These are phyloP conservation scores for Tuta absoluta DNA, from an alignment of 2,888 invertebrate species.

Conservation along the genomic window DNA sequence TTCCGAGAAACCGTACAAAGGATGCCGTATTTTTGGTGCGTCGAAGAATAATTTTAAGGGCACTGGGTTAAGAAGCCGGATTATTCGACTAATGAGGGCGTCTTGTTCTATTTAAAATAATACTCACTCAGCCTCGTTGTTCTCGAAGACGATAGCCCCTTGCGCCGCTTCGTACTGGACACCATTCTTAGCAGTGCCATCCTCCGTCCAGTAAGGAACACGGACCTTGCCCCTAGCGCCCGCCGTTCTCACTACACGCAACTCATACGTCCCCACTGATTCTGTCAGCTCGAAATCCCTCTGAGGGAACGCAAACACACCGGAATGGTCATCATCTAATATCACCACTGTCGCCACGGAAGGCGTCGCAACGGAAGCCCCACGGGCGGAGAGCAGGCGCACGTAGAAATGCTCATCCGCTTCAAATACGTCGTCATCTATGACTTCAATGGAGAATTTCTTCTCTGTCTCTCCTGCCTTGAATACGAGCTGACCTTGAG, in stretches of 20 bases:
- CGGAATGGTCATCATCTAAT: slow-evolving; percentile 99
- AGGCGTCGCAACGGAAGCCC: slow-evolving; percentile 89
- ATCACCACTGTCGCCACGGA: slow-evolving; percentile 98
- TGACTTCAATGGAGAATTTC: slow-evolving; percentile 93
- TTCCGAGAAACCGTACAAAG: slow-evolving; percentile 48
- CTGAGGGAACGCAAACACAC: slow-evolving; percentile 95
- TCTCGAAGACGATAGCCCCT: slow-evolving; percentile 95
- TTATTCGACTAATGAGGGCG: background rate
- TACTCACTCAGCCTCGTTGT: slow-evolving; percentile 99
- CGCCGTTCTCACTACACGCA: slow-evolving; percentile 93
- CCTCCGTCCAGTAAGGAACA: slow-evolving; percentile 94
- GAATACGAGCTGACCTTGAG: slow-evolving; percentile 93
- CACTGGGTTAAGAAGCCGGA: slow-evolving; percentile 17
- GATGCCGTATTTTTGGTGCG: slow-evolving; percentile 39
- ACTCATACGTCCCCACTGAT: slow-evolving; percentile 92
- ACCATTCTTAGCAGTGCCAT: slow-evolving; percentile 95
- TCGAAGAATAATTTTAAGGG: slow-evolving; percentile 26
- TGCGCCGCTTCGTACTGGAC: slow-evolving; percentile 91
- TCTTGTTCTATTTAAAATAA: background rate
- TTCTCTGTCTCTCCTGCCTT: slow-evolving; percentile 94
- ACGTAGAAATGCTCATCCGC: slow-evolving; percentile 99
- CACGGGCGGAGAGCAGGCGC: slow-evolving; percentile 86
- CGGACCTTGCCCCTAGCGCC: slow-evolving; percentile 97
- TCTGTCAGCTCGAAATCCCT: slow-evolving; percentile 93
- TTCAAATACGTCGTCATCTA: slow-evolving; percentile 99